Conservation (phyloP, 2,888 invertebrate species). For the Serripes groenlandicus region DNA sequence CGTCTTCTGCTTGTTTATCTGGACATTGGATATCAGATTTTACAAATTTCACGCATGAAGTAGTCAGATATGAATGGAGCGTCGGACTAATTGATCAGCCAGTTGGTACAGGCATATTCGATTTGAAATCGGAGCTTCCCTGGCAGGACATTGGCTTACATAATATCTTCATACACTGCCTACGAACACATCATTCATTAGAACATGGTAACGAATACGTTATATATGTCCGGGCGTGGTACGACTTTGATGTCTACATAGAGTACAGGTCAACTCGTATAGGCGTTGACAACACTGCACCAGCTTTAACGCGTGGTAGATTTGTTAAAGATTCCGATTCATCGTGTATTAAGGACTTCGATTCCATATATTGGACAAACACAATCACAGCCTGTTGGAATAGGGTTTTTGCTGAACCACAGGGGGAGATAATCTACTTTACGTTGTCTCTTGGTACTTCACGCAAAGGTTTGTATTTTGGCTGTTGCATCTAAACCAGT, state of each 20-base stretch:
- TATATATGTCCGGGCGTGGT: conserved; percentile 66
- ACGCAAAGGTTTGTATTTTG: conserved; percentile 42
- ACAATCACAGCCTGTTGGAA: conserved; percentile 65
- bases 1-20: conserved; percentile 39
- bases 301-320: conserved; percentile 51
- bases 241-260: conserved; percentile 25
- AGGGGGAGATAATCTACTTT: conserved; percentile 51
- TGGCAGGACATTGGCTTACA: conserved; percentile 60
- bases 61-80: conserved; percentile 66
- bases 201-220: conserved; percentile 44
- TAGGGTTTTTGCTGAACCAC: conserved; percentile 61
- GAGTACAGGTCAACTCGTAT: conserved; percentile 55
- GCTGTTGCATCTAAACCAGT: too few species aligned
- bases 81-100: conserved; percentile 43
- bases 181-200: conserved; percentile 37
- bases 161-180: conserved; percentile 44
- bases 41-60: neutral
- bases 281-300: conserved; percentile 63
- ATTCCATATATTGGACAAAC: conserved; percentile 54
- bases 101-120: conserved; percentile 59
- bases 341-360: conserved; percentile 58
- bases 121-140: conserved; percentile 33
- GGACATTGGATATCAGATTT: conserved; percentile 9
- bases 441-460: conserved; percentile 58
- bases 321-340: conserved; percentile 58